Conservation (phyloP, 2,888 invertebrate species). For the Dichetophora obliterata region DNA sequence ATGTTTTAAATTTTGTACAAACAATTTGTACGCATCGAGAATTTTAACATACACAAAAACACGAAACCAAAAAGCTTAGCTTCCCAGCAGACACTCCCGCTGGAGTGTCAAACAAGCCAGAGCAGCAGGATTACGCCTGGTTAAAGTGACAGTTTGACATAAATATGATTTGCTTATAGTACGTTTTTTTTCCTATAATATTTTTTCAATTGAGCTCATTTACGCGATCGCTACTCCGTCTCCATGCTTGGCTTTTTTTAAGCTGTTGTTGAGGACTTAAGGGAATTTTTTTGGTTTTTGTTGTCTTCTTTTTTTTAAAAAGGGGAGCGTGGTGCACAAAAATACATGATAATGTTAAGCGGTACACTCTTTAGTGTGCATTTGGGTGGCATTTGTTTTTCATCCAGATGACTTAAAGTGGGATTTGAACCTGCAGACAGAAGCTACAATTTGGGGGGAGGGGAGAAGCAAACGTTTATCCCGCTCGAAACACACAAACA, state of each 20-base stretch:
- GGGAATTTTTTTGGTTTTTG: not conserved
- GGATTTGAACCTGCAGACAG: not conserved
- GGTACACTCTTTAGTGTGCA: too few relatives aligned
- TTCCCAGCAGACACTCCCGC: not conserved
- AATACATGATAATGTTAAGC: not conserved
- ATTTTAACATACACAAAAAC: not conserved
- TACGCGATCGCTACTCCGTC: too few relatives aligned
- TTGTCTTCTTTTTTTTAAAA: not conserved
- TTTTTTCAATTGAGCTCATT: not conserved
- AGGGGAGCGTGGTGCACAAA: not conserved
- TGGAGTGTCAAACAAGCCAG: conserved; percentile 10
- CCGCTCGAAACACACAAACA: not conserved
- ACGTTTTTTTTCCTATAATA: not conserved
- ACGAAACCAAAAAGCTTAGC: not conserved
- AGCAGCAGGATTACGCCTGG: conserved; percentile 26
- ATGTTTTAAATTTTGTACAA: not conserved
- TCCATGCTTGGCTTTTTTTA: too few relatives aligned
- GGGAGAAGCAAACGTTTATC: too few relatives aligned
- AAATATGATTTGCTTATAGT: conserved; percentile 17
- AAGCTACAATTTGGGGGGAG: not conserved
- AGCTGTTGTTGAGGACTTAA: not conserved
- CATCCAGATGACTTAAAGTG: not conserved
- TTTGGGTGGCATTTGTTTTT: conserved; percentile 29
- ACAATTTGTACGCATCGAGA: not conserved
- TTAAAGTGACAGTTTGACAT: conserved; percentile 31